phyloP scores from a whole-genome alignment of 2,888 invertebrate species.

The Himalopsyche tibetana region DNA sequence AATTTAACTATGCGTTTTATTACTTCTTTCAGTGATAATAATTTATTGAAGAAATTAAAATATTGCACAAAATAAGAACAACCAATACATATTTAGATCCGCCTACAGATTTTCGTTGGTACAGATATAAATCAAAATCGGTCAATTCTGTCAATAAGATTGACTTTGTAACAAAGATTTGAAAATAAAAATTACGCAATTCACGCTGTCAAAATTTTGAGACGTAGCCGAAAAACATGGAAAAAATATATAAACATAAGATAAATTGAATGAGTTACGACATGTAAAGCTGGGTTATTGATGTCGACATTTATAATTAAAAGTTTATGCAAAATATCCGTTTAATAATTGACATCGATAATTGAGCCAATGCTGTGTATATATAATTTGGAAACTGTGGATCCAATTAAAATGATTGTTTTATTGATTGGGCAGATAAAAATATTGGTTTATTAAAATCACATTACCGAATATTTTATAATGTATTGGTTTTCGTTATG shows the following conservation, averaged over 20 bases:
- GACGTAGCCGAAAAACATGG: not conserved
- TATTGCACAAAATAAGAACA: too few species aligned
- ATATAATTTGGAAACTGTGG: slow-evolving; percentile 13
- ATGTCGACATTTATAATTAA: slow-evolving; percentile 8
- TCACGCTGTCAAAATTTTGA: not conserved
- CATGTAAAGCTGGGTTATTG: not conserved
- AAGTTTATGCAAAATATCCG: slow-evolving; percentile 22
- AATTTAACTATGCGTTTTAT: too few species aligned
- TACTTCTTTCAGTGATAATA: too few species aligned
- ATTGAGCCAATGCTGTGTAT: not conserved
- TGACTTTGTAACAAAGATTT: not conserved
- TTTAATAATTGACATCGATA: slow-evolving; percentile 4
- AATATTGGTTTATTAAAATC: not conserved
- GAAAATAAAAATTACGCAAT: slow-evolving; percentile 3
- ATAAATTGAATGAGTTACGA: slow-evolving; percentile 12
- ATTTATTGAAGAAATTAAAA: too few species aligned
- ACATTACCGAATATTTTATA: not conserved
- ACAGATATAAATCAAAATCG: not conserved
- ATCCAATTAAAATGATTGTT: slow-evolving; percentile 42
- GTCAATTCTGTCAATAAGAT: slow-evolving; percentile 2
- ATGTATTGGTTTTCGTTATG: too few species aligned
- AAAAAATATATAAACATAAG: not conserved
- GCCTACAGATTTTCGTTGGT: not conserved
- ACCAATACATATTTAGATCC: not conserved
- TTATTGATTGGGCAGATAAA: slow-evolving; percentile 10